phyloP scores from a whole-genome alignment of 1,140 invertebrate genomes.

The Dreissena polymorpha region DNA sequence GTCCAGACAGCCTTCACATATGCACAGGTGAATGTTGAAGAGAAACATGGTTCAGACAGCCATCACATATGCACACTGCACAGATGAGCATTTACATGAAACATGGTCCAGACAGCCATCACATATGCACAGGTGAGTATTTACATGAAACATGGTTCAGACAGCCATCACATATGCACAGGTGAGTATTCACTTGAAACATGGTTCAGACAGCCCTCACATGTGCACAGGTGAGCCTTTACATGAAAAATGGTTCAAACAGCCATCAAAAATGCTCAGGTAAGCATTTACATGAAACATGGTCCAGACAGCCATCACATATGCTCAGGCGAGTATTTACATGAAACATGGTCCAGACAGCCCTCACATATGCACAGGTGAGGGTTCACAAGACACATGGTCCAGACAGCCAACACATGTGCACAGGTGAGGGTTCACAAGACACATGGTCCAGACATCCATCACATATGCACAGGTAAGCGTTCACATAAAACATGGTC shows the following conservation, averaged over 20 bases:
- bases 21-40: constrained; percentile 79
- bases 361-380: constrained; percentile 84
- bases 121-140: too few relatives aligned
- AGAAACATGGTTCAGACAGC: constrained; percentile 78
- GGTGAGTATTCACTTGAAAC: too few relatives aligned
- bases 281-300: constrained; percentile 82
- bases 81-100: constrained; percentile 81
- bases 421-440: constrained; percentile 82
- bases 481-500: constrained; percentile 81
- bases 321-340: constrained; percentile 83
- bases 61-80: constrained; percentile 85
- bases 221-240: too few relatives aligned
- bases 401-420: constrained; percentile 84
- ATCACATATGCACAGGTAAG: constrained; percentile 84
- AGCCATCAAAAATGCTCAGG: too few relatives aligned
- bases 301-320: constrained; percentile 83
- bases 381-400: constrained; percentile 80
- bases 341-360: constrained; percentile 82
- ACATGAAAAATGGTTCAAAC: too few relatives aligned
- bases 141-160: too few relatives aligned
- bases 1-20: constrained; percentile 84
- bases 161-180: too few relatives aligned
- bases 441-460: constrained; percentile 82
- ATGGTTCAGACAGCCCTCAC: too few relatives aligned
- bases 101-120: constrained; percentile 83